Percentiles rank a stretch among this genome's conserved stretches.
These are phyloP conservation scores for Halesus radiatus DNA, from an alignment of 1,140 invertebrate genomes.

Conservation along the genomic window DNA sequence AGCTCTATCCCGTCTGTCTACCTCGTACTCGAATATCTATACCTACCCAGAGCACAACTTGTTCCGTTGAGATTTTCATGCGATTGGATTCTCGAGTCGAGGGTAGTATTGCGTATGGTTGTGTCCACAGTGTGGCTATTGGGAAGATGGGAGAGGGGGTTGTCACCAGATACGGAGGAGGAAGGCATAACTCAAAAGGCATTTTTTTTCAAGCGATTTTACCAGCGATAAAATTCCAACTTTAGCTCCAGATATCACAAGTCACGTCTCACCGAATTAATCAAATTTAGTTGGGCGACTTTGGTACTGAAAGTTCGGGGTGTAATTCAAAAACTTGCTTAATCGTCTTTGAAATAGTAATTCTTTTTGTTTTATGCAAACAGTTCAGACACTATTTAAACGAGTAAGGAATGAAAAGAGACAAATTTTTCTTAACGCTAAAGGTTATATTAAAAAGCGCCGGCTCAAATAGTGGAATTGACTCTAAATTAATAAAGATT, in stretches of 20 bases:
- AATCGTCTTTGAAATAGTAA: conserved; percentile 36
- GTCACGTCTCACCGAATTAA: conserved; percentile 32
- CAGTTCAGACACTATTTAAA: conserved; percentile 28
- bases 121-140: no score
- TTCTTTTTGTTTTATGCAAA: conserved; percentile 44
- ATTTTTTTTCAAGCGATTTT: conserved; percentile 11
- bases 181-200: conserved; percentile 3
- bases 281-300: conserved; percentile 41
- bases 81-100: no score
- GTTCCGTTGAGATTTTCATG: no score
- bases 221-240: conserved; percentile 26
- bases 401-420: conserved; percentile 23
- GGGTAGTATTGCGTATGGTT: no score
- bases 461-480: no score
- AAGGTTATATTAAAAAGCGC: no score
- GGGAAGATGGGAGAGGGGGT: not conserved
- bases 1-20: no score
- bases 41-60: no score
- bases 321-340: conserved; percentile 39
- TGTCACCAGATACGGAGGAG: not conserved
- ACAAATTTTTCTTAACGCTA: not conserved
- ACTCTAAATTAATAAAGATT: no score
- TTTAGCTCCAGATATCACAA: conserved; percentile 25
- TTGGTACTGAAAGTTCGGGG: not conserved
- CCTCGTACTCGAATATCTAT: no score